Evolutionary conservation across 2,113 vertebrate species (phyloP).

Genomic region (Scopus umbretta): DNA sequence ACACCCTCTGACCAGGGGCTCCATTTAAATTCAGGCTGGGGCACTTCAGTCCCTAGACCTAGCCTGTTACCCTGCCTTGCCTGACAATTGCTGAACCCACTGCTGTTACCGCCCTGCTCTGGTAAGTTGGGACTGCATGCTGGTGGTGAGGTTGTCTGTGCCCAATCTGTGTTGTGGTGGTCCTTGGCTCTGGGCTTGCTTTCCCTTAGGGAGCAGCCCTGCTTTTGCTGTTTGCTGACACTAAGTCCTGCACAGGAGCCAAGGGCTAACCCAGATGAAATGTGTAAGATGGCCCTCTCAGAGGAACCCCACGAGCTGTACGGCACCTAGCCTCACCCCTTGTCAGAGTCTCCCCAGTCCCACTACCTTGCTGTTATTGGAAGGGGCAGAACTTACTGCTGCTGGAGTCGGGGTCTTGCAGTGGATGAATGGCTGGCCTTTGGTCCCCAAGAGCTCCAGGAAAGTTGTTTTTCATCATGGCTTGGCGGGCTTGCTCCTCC

Average conservation of each 20-base stretch:
- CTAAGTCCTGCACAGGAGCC: neutral
- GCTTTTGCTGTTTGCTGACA: neutral
- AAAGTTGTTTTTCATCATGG: slow-evolving; percentile 78
- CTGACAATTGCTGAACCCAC: neutral
- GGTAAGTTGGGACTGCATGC: neutral
- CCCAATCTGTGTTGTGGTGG: neutral
- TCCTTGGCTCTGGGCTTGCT: neutral
- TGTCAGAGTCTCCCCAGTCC: slow-evolving; percentile 26
- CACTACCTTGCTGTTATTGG: slow-evolving; percentile 57
- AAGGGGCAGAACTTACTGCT: slow-evolving; percentile 76
- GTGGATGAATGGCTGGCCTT: slow-evolving; percentile 57
- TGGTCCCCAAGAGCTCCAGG: slow-evolving; percentile 70
- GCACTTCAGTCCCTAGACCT: neutral
- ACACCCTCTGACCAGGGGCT: neutral
- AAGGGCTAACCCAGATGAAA: neutral
- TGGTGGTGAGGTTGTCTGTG: neutral
- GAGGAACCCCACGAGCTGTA: neutral
- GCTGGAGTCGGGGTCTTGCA: slow-evolving; percentile 73
- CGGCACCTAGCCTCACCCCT: neutral
- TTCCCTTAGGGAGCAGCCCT: neutral
- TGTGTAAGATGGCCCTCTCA: neutral
- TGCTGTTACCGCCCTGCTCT: neutral
- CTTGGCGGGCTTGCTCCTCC: slow-evolving; percentile 79
- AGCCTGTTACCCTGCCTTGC: neutral
- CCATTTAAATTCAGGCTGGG: neutral